Evolutionary conservation across 2,797 vertebrate genomes (phyloP).

Genomic region (Hephaestus fuliginosus): DNA sequence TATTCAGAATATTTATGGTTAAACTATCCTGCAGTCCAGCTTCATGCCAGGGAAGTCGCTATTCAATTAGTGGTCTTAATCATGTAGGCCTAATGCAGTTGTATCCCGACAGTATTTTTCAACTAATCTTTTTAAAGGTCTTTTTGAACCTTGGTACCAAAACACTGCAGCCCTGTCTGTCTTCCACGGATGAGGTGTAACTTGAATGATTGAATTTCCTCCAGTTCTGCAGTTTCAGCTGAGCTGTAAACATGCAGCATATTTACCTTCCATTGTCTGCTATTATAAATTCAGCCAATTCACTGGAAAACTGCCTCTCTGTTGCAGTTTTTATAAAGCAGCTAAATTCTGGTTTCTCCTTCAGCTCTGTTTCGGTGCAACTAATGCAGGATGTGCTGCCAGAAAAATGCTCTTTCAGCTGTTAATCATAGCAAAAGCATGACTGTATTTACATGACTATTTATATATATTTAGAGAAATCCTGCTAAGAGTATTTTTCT

Average conservation of each 20-base stretch:
- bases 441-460: no score
- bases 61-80: conserved; percentile 46
- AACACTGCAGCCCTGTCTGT: neutral
- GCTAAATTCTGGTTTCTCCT: neutral
- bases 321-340: neutral
- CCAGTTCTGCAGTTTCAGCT: neutral
- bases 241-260: neutral
- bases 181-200: neutral
- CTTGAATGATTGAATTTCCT: conserved; percentile 26
- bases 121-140: conserved; percentile 37
- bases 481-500: neutral
- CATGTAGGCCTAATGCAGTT: conserved; percentile 43
- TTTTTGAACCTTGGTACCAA: conserved; percentile 16
- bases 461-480: neutral
- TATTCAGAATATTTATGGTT: neutral
- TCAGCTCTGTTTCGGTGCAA: neutral
- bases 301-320: neutral
- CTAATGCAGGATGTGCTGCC: neutral
- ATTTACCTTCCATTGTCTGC: neutral
- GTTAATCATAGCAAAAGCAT: neutral
- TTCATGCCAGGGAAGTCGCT: conserved; percentile 13
- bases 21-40: neutral
- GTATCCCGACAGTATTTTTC: conserved; percentile 15
- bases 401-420: neutral
- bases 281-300: neutral